Conservation (phyloP, 2,113 vertebrate genomes). For the Collichthys lucidus region DNA sequence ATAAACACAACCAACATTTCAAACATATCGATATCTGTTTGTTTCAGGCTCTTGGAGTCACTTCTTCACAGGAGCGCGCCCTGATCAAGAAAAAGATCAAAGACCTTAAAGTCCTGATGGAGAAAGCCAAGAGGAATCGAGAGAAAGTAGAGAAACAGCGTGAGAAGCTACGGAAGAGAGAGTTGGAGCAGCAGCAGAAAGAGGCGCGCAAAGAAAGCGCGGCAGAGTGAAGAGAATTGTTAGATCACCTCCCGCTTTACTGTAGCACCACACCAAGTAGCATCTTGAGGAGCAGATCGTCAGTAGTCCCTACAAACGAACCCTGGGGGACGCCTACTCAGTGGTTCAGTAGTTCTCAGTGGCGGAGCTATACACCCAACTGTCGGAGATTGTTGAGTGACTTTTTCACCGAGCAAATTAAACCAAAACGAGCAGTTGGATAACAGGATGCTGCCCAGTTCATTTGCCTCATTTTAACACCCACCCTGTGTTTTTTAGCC, state of each 20-base stretch:
- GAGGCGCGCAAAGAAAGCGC: conserved; percentile 76
- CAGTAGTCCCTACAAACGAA: conserved; percentile 52
- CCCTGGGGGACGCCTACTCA: conserved; percentile 54
- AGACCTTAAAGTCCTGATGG: conserved; percentile 91
- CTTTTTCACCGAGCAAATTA: conserved; percentile 47
- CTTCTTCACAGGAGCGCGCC: conserved; percentile 90
- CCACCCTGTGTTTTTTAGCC: conserved; percentile 43
- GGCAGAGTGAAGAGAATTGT: conserved; percentile 58
- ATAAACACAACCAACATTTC: neutral
- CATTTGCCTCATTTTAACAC: conserved; percentile 48
- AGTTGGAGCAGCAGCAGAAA: conserved; percentile 88
- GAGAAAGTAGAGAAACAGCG: conserved; percentile 94
- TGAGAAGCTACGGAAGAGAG: conserved; percentile 88
- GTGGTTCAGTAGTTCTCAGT: conserved; percentile 49
- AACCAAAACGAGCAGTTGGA: conserved; percentile 74
- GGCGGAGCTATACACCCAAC: conserved; percentile 47
- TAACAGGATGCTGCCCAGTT: conserved; percentile 49
- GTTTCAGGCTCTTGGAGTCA: conserved; percentile 90
- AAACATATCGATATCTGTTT: neutral
- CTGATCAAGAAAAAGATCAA: conserved; percentile 95
- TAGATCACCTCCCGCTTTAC: conserved; percentile 41
- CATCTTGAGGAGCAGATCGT: conserved; percentile 52
- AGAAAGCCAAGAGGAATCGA: conserved; percentile 90
- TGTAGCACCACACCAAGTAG: conserved; percentile 66
- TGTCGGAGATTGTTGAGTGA: conserved; percentile 44